phyloP scores from a whole-genome alignment of 2,113 vertebrate genomes.

The Antennarius striatus region DNA sequence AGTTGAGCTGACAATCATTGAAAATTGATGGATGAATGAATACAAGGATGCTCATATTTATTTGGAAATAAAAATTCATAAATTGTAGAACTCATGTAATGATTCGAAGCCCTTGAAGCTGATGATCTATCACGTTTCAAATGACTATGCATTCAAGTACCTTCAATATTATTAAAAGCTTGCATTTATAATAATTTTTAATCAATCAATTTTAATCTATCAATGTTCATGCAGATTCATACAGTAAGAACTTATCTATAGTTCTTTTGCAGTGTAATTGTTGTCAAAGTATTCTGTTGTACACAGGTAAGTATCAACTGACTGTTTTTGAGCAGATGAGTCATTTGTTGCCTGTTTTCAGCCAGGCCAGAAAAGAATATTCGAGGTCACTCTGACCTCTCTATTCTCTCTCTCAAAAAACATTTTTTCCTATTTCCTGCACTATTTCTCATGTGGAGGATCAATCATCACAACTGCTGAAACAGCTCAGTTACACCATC shows the following conservation, averaged over 20 bases:
- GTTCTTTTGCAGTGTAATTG: neutral
- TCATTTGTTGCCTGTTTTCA: neutral
- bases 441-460: conserved; percentile 46
- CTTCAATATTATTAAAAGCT: neutral
- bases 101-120: too few relatives aligned
- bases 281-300: neutral
- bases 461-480: conserved; percentile 46
- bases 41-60: too few relatives aligned
- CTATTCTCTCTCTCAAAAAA: neutral
- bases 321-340: neutral
- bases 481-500: conserved; percentile 41
- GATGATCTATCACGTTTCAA: too few relatives aligned
- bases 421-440: conserved; percentile 11
- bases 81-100: too few relatives aligned
- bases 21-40: neutral
- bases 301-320: too few relatives aligned
- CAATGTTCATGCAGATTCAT: too few relatives aligned
- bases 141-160: neutral
- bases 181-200: neutral
- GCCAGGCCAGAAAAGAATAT: conserved; percentile 20
- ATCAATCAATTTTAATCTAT: too few relatives aligned
- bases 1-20: too few relatives aligned
- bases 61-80: too few relatives aligned
- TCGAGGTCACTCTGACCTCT: conserved; percentile 43
- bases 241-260: neutral